Evolutionary conservation across 1,140 invertebrate species (phyloP), one percentile per base, ranked within the genome.

Genomic region (Phymastichus coffea): DNA sequence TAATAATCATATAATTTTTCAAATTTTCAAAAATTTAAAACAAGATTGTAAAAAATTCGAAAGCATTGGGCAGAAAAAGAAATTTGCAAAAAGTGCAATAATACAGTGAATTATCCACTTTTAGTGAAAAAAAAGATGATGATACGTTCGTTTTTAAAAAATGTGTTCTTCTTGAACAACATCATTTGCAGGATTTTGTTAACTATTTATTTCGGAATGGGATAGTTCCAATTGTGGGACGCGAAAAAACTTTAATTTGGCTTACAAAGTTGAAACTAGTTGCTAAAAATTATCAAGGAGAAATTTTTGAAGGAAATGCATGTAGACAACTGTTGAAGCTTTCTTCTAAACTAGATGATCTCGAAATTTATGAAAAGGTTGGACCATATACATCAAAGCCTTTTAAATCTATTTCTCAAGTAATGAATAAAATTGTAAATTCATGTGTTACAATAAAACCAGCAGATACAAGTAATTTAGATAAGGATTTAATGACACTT

Each of bases 151-250:
- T 47, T 12, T n/a, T 57, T 12, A 10, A 35, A 38, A 61, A 61
- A 46, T 60, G 53, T 26, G 22, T 60, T 30, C 8, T 44, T 30
- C 53, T 53, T 35, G 53, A 61, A 33, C 51, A 58, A 15, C 59
- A 57, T 23, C 17, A 47, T 46, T 57, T 57, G 47, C 59, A 61
- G 48, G 59, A 53, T 6, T 61, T 59, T 22, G 53, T 57, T 9
- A 61, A 61, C 33, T 53, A 61, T 58, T 19, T 61, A 6, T 61
- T 58, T 61, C 58, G 59, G 53, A 12, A 47, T 22, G 53, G 59
- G 19, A 26, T 57, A 40, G 52, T 61, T 19, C 30, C 14, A 25
- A 28, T 61, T 35, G 33, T 57, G n/a, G 59, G 40, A 2, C 10
- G 28, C 3, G 35, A 57, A 46, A 46, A 57, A 30, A 53, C 52